phyloP scores from a whole-genome alignment of 1,140 invertebrate genomes.

The Macrotrachela quadricornifera region DNA sequence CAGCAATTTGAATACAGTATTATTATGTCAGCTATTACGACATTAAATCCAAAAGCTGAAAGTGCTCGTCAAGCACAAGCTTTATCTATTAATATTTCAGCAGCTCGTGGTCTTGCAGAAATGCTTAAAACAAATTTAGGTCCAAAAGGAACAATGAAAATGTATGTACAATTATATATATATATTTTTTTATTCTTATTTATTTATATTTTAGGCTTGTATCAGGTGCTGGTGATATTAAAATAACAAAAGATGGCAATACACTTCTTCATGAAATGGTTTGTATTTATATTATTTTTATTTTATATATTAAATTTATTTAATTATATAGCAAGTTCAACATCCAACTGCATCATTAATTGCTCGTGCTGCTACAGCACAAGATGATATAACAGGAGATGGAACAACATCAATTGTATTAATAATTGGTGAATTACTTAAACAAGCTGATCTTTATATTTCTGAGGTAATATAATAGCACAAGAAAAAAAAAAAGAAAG shows the following conservation, averaged over 20 bases:
- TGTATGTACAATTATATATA: conserved; percentile 46
- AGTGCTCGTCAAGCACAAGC: conserved; percentile 83
- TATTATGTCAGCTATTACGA: conserved; percentile 81
- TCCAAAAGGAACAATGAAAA: conserved; percentile 97
- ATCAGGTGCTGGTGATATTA: conserved; percentile 92
- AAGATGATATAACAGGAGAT: conserved; percentile 94
- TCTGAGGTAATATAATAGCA: conserved; percentile 37
- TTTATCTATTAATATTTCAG: conserved; percentile 81
- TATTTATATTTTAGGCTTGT: conserved; percentile 52
- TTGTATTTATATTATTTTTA: too few relatives aligned
- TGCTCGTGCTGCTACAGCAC: conserved; percentile 85
- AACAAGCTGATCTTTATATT: conserved; percentile 83
- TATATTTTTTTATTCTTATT: too few relatives aligned
- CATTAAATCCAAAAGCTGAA: conserved; percentile 96
- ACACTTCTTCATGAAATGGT: conserved; percentile 89
- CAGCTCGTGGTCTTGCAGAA: conserved; percentile 90
- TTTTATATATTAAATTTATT: too few relatives aligned
- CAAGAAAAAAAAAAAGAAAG: too few relatives aligned
- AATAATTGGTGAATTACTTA: conserved; percentile 83
- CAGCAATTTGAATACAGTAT: too few relatives aligned
- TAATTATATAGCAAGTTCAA: conserved; percentile 91
- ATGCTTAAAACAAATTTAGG: conserved; percentile 94
- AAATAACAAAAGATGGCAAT: conserved; percentile 98
- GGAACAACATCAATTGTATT: conserved; percentile 95
- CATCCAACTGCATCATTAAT: conserved; percentile 97